A percentile compares a stretch with the other conserved stretches of the same genome.
Evolutionary conservation across 2,888 invertebrate species (phyloP).

Genomic region (Crocallis elinguaria): DNA sequence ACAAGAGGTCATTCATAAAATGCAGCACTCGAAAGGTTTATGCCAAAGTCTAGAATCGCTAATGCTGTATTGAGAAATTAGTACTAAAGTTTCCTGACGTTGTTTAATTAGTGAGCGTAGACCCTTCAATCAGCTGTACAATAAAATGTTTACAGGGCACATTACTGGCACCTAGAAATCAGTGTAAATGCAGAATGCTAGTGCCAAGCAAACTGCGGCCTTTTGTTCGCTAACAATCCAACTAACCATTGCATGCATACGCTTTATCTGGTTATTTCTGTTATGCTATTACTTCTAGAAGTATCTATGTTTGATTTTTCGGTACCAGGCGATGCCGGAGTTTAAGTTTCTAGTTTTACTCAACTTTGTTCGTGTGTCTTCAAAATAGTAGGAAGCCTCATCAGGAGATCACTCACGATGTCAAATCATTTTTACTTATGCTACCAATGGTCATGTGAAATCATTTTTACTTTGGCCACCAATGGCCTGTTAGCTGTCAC

Average conservation of each 20-base stretch:
- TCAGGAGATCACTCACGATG: too few species aligned
- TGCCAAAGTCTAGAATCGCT: not conserved
- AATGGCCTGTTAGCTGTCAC: too few species aligned
- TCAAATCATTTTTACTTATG: too few species aligned
- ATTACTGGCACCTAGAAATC: constrained; percentile 33
- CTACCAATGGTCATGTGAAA: not conserved
- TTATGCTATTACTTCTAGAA: too few species aligned
- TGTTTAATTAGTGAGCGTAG: constrained; percentile 27
- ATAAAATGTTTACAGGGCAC: constrained; percentile 50
- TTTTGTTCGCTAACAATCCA: not conserved
- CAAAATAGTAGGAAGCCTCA: too few species aligned
- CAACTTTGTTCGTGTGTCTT: too few species aligned
- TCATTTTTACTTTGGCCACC: too few species aligned
- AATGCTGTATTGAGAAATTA: not conserved
- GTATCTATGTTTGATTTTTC: too few species aligned
- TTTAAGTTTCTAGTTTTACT: too few species aligned
- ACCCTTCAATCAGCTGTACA: constrained; percentile 42
- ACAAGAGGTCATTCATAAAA: not conserved
- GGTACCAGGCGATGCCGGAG: too few species aligned
- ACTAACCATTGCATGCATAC: not conserved
- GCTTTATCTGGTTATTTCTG: not conserved
- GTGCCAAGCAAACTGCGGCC: not conserved
- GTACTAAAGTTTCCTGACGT: constrained; percentile 15
- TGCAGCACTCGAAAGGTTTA: not conserved
- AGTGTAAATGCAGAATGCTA: not conserved